Evolutionary conservation across 1,140 invertebrate species (phyloP).

Genomic region (Delia radicum): DNA sequence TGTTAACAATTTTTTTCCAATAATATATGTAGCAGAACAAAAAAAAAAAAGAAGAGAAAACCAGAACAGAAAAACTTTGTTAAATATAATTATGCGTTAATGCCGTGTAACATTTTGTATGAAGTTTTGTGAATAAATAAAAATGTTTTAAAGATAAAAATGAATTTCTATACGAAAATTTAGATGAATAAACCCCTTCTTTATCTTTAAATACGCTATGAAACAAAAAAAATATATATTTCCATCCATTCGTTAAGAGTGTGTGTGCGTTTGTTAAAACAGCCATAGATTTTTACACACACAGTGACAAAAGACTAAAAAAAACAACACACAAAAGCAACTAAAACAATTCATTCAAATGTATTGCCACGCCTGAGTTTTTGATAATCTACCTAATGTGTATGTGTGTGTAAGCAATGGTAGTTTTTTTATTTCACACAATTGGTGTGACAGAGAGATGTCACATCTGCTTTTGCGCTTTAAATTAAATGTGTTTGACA

Average conservation of each 20-base stretch:
- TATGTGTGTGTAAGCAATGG: neutral
- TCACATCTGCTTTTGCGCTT: neutral
- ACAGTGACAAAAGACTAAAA: neutral
- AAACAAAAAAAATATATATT: too few species aligned
- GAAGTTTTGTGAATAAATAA: neutral
- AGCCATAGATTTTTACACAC: neutral
- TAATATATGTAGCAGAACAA: neutral
- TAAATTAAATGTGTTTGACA: neutral
- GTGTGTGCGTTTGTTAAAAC: neutral
- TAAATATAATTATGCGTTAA: neutral
- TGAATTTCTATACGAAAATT: neutral
- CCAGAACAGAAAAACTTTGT: neutral
- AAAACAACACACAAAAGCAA: neutral
- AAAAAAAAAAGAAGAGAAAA: neutral
- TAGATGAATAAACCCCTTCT: neutral
- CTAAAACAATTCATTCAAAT: neutral
- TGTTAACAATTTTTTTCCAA: neutral
- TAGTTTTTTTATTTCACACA: neutral
- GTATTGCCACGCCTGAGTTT: conserved; percentile 4
- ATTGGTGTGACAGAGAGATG: neutral
- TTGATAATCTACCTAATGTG: neutral
- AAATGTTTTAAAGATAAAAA: neutral
- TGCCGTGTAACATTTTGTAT: neutral
- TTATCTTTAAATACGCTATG: too few species aligned
- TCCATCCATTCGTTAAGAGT: neutral